A percentile compares a stretch with the other conserved stretches of the same genome.
These are phyloP conservation scores for Bombycilla garrulus DNA, from an alignment of 2,113 vertebrate genomes.

Conservation along the genomic window DNA sequence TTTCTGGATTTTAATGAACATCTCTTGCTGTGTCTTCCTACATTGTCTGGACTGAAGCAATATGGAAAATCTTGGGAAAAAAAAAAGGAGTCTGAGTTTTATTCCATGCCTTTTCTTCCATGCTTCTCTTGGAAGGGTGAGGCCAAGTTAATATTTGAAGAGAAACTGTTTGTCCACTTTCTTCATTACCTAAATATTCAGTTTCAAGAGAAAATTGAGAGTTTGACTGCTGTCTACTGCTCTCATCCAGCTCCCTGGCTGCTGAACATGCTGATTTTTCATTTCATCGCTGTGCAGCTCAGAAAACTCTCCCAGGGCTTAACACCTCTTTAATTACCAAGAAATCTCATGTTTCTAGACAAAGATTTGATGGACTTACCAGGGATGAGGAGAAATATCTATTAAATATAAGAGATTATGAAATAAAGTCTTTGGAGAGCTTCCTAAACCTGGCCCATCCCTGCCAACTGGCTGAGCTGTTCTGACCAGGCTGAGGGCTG, in stretches of 20 bases:
- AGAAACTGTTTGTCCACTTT: not conserved
- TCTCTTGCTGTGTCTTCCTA: not conserved
- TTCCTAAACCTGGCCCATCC: not conserved
- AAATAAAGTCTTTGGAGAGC: not conserved
- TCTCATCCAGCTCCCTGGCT: not conserved
- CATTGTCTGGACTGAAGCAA: not conserved
- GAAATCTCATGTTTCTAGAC: not conserved
- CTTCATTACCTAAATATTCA: not conserved
- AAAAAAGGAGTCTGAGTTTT: not conserved
- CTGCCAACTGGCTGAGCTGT: not conserved
- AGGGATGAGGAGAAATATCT: not conserved
- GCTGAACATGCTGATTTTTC: not conserved
- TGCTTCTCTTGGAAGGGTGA: not conserved
- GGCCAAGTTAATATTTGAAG: not conserved
- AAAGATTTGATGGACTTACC: not conserved
- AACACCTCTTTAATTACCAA: slow-evolving; percentile 26
- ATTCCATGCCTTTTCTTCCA: too few species aligned
- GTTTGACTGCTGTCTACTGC: not conserved
- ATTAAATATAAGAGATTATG: not conserved
- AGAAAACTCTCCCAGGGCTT: not conserved
- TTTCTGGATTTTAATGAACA: not conserved
- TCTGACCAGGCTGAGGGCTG: not conserved
- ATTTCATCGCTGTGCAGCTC: not conserved
- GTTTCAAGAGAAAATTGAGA: not conserved
- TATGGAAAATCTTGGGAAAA: not conserved